Evolutionary conservation across 2,888 invertebrate species (phyloP), one percentile per base, ranked within the genome.

Genomic region (Coenonympha glycerion): DNA sequence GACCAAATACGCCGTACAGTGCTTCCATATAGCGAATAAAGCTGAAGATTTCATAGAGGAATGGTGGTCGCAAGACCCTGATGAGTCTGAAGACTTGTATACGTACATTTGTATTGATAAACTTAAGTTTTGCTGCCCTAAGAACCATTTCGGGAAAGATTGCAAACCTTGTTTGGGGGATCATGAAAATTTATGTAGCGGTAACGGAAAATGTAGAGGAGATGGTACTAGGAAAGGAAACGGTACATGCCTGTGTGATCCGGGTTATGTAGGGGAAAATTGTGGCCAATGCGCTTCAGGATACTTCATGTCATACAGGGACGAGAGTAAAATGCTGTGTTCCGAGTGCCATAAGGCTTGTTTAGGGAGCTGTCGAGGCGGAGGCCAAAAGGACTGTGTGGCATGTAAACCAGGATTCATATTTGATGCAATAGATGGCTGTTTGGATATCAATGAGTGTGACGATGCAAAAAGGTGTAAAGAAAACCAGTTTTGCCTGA

Each of bases 141-240:
- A 90, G 47, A 89, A 92, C 56, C 95, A 95, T 63, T 98, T 85
- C 75, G 98, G 98, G 0, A 89, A 91, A 24, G 87, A 92, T 5
- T 99, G 99, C 71, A 78, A 79, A 9, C 91, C 93, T 0, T 99
- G 98, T 72, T 87, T 88, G 0, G 95, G 95, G 1, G 91, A 89
- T 62, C 92, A 91, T 24, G 88, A 90, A 36, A 90, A 90, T 48
- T 81, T 96, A 46, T 99, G 99, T 73, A 91, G 79, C 59, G 93
- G 92, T 2, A 94, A 93, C 81, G 97, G 98, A 0, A 92, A 91
- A 73, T 90, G 90, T 59, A 78, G 90, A 57, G 98, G 98, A 0
- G 92, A 92, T 56, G 98, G 98, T 0, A 97, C 97, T 0, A 89
- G 98, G 34, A 95, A 95, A 76, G 99, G 99, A 0, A 96, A 93